phyloP scores from a whole-genome alignment of 2,113 vertebrate genomes.

The Galemys pyrenaicus region DNA sequence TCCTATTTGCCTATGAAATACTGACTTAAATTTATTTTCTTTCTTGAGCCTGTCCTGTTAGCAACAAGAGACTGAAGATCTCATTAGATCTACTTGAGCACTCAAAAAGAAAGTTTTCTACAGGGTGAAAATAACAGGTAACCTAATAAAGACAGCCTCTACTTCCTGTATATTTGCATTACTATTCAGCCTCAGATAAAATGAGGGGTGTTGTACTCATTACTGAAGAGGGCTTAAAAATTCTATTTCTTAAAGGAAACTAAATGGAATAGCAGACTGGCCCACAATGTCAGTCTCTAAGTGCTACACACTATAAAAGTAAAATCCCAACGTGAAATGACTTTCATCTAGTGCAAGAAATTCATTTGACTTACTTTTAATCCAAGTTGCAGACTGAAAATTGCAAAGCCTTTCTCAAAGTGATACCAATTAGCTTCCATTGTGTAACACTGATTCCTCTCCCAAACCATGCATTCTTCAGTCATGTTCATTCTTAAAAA shows the following conservation, averaged over 20 bases:
- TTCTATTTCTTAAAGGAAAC: neutral
- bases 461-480: neutral
- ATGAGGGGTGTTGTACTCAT: conserved; percentile 1
- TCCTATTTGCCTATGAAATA: neutral
- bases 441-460: conserved; percentile 26
- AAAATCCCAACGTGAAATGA: neutral
- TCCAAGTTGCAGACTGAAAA: conserved; percentile 10
- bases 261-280: neutral
- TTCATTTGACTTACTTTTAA: conserved; percentile 19
- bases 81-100: neutral
- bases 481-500: conserved; percentile 12
- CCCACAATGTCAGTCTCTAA: neutral
- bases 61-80: neutral
- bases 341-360: conserved; percentile 1
- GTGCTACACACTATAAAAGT: neutral
- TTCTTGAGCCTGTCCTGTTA: neutral
- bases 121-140: conserved; percentile 35
- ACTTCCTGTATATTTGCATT: neutral
- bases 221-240: conserved; percentile 27
- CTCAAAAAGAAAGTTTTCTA: conserved; percentile 27
- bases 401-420: neutral
- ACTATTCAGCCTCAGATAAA: neutral
- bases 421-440: neutral
- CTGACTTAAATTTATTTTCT: conserved; percentile 23
- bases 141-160: neutral